Base-by-base conservation (phyloP, 2,797 vertebrate genomes). In the Sciaenops ocellatus region DNA sequence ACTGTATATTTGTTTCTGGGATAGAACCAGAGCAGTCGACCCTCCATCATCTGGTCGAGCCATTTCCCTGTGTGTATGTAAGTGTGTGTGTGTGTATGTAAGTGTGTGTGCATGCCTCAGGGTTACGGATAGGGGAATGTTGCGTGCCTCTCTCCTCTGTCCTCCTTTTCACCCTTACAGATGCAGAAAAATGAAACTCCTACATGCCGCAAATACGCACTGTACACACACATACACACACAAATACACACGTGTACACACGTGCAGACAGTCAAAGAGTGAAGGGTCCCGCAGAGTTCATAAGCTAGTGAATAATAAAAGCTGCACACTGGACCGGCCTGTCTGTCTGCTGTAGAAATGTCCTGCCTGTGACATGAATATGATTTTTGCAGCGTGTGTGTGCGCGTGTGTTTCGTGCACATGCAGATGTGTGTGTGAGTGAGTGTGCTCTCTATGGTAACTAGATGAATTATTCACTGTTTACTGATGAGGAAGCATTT, bases 401-500 rank as follows among this genome's bases (percentile, higher is more conserved):
- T 18, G 11, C 41, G 54, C 41, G 48, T 8, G 44, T 44, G 52
- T 20, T 15, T n/a, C 30, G 47, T 64, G 61, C 38, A 13, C 24
- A 24, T 65, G 60, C 22, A 34, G 9, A n/a, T 79, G 73, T 75
- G 66, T 83, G 73, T 79, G 69, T 68, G 80, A 64, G 63, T 30
- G 80, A 54, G 83, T 81, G 84, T 83, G 79, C 83, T 85, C 69
- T 74, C 84, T 85, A 87, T 91, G 85, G 90, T 88, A 94, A 93
- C 89, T 86, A 89, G 85, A 96, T 97, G 92, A 97, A 97, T 97
- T 95, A 97, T 96, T 97, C 94, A 97, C 94, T 91, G 90, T 91
- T 91, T 94, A 94, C 93, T 90, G 92, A 92, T 92, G 93, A 96
- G 93, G 93, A 96, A 94, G 90, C 95, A 94, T 96, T 97, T 95